Evolutionary conservation across 2,113 vertebrate species (phyloP), one percentile per base, ranked within the genome.

Genomic region (Himantopus leucocephalus): DNA sequence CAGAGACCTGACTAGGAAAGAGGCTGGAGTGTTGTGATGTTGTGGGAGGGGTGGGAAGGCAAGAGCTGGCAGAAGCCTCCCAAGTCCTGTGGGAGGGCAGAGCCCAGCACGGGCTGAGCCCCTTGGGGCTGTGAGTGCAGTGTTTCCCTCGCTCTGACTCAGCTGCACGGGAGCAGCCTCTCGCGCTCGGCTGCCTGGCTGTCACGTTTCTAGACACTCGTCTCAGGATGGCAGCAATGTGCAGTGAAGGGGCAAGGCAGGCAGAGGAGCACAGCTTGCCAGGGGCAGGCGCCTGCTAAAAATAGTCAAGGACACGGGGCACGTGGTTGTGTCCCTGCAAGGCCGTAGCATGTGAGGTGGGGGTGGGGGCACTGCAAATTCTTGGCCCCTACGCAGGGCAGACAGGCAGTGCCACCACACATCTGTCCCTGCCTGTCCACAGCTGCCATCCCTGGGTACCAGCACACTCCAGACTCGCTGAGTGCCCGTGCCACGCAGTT

Each of bases 391-490:
- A 84, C 13, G 10, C 91, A 92, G 83, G 60, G 83, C 85, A 85
- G 77, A 74, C 86, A 86, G 58, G 88, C 94, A 92, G 35, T 94
- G 76, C 94, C 89, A 92, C 91, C 63, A 34, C 62, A 17, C 50
- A 89, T 83, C 77, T 92, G 68, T 93, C 64, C 62, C 73, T 96
- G 80, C 85, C 8, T 92, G 35, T 94, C 88, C 82, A 24, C 90
- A 99, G 99, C 99, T 97, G 99, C 98, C 63, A 98, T 99, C 89
- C 98, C 99, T 11, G 99, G 99, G 27, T 99, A 99, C 96, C 99
- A 99, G 32, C 99, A 99, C 63, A 98, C 99, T 11, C 98, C 98
- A 68, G 99, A 99, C 72, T 95, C 98, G 4, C 73, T 97, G 24
- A 98, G 97, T 29, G 94, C 98, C 39, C 99, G 98, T 3, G 95